phyloP scores from a whole-genome alignment of 2,797 vertebrate genomes.

The Enteromius trimaculatus region DNA sequence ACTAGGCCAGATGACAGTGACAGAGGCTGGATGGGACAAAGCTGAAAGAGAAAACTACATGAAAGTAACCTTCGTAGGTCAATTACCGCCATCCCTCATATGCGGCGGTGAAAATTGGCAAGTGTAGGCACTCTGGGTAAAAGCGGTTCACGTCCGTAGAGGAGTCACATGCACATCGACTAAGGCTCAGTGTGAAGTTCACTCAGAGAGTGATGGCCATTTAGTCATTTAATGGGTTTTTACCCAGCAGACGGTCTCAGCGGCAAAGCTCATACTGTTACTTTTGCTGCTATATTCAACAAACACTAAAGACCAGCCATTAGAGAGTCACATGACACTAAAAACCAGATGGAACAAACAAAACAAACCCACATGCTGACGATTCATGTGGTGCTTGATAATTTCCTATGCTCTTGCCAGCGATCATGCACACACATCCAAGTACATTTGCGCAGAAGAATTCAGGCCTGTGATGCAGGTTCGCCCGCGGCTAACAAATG shows the following conservation, averaged over 20 bases:
- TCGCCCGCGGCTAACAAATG: not conserved
- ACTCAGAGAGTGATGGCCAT: slow-evolving; percentile 11
- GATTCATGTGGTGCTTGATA: slow-evolving; percentile 1
- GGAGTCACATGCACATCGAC: slow-evolving; percentile 22
- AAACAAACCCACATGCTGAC: slow-evolving; percentile 37
- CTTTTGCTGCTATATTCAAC: slow-evolving; percentile 31
- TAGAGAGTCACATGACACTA: slow-evolving; percentile 39
- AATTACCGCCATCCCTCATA: slow-evolving; percentile 35
- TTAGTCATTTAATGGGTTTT: slow-evolving; percentile 29
- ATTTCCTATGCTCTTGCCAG: not conserved
- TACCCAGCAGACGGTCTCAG: slow-evolving; percentile 33
- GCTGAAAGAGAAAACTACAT: slow-evolving; percentile 26
- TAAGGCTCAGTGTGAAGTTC: slow-evolving; percentile 47
- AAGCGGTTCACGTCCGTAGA: slow-evolving; percentile 12
- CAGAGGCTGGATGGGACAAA: not conserved
- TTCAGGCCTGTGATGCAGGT: not conserved
- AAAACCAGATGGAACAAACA: slow-evolving; percentile 40
- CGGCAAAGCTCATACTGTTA: slow-evolving; percentile 7
- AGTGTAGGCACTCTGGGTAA: not conserved
- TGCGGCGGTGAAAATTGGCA: slow-evolving; percentile 12
- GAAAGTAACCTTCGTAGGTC: slow-evolving; percentile 28
- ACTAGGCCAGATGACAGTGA: slow-evolving; percentile 19
- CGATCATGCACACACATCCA: not conserved
- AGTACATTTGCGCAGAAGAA: not conserved
- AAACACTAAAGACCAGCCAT: slow-evolving; percentile 34